Evolutionary conservation across 2,797 vertebrate species (phyloP), one percentile per base, ranked within the genome.

Genomic region (Triplophysa yarkandensis): DNA sequence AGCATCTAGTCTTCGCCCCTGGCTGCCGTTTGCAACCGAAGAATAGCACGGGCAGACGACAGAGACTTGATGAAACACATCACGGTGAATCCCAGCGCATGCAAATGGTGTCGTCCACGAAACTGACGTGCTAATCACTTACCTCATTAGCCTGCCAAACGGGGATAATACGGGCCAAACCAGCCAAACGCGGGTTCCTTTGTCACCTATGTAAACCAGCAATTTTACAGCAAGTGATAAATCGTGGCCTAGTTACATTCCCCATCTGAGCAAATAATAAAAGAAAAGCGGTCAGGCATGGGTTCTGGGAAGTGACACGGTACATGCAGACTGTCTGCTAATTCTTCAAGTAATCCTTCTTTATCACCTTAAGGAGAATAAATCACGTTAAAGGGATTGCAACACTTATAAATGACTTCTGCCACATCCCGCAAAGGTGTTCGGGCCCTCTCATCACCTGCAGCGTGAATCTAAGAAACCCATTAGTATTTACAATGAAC

Each of bases 111-210:
- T 79, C 68, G 78, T 81, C 71, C 81, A 83, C 76, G 41, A 82
- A 89, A 77, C 80, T 84, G 84, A 81, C 81, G 55, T 87, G 78
- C 87, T 90, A 90, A 90, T 90, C 88, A 89, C 87, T 88, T 89
- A 88, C 86, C 87, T 91, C 86, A 89, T 90, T 92, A 90, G 82
- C 77, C 82, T 76, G 83, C 74, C 77, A 86, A 87, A 87, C 87
- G 61, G 86, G 80, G 85, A 84, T 85, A 82, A 82, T 85, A 85
- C 83, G 69, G 78, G 70, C 64, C 46, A 66, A 5, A 68, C 77
- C 34, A 75, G 63, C 60, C 54, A 57, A 62, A 75, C 39, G 48
- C 46, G 23, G 73, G 36, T 41, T 28, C 36, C 55, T 16, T 44
- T 36, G 25, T 65, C 60, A 54, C 52, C 58, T 46, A 46, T 2